Evolutionary conservation across 2,797 vertebrate species (phyloP), one percentile per base, ranked within the genome.

Genomic region (Gymnocypris eckloni): DNA sequence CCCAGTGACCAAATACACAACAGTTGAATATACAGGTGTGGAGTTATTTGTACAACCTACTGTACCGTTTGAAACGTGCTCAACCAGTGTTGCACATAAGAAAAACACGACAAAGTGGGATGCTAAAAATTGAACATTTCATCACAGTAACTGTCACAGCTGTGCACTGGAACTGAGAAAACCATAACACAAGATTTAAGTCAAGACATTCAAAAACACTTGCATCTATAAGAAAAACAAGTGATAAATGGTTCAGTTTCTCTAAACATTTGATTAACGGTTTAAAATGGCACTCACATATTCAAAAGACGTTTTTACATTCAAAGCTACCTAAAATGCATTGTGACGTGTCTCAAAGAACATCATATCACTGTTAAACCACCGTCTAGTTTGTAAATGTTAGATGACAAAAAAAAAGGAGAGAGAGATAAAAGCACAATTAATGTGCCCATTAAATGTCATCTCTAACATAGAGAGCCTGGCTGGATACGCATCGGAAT

Each of bases 391-490:
- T 56, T 3, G 69, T 43, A 64, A 77, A 86, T 41, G n/a, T 37
- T 54, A 41, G 67, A 7, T 54, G 54, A 87, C 82, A 33, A 45
- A 85, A 79, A 79, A 87, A 18, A 79, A 8, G 37, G 25, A 84
- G 45, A 76, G 18, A 1, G 81, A 33, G 86, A 89, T 89, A 91
- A 91, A 12, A 86, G 93, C 86, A 89, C 90, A 88, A 94, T 88
- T 64, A 92, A 94, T 78, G 94, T 88, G 88, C 95, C 88, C 16
- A 82, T 67, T 89, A 91, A 92, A 90, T 87, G 85, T 91, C 91
- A 90, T 94, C 91, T 96, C 94, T 94, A 93, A 89, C 92, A 43
- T 93, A 94, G 93, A 94, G 96, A 82, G 92, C 90, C 92, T 87
- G 78, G 88, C 88, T 25, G 79, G 76, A 90, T 89, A 84, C n/a